Base-by-base conservation (phyloP, 2,797 vertebrate species). In the Amphiprion clarkii region DNA sequence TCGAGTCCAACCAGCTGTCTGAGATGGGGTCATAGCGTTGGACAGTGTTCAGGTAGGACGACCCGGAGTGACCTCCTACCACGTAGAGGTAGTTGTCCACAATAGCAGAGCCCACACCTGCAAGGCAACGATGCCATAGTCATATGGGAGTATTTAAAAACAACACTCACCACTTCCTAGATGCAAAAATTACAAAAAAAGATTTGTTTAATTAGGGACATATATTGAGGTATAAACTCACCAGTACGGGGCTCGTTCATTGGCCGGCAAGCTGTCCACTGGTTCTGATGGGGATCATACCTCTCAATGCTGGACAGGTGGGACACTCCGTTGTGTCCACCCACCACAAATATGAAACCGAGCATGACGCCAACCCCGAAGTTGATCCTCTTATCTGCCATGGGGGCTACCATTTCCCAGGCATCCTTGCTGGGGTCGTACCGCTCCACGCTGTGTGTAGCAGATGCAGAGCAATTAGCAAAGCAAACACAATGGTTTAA, bases 311-410 rank as follows among this genome's bases (percentile, higher is more conserved):
- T 99, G 60, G 97, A 97, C 67, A 99, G 83, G 91, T 99, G 98
- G 1, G 97, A 99, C 72, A 99, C 98, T 0, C 98, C 98, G 0
- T 99, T 99, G 94, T 99, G 98, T 17, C 98, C 98, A 0, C 98
- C 98, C 1, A 99, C 98, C 29, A 99, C 98, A 65, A 99, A 99
- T 86, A 99, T 97, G 91, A 99, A 99, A 76, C 98, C 98, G 65
- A 99, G 94, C 97, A 97, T 98, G 65, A 99, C 97, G 0, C 98
- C 97, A 0, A 99, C 97, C 0, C 98, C 98, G 12, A 99, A 99
- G 95, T 99, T 98, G 76, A 99, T 99, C 76, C 98, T 94, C 76
- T 99, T 99, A 72, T 99, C 98, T 13, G 97, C 97, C 98, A 99
- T 99, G 36, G 98, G 94, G 68, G 98, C 97, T 64, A 99, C 98